Evolutionary conservation across 2,113 vertebrate species (phyloP), one percentile per base, ranked within the genome.

Genomic region (Muntiacus reevesi): DNA sequence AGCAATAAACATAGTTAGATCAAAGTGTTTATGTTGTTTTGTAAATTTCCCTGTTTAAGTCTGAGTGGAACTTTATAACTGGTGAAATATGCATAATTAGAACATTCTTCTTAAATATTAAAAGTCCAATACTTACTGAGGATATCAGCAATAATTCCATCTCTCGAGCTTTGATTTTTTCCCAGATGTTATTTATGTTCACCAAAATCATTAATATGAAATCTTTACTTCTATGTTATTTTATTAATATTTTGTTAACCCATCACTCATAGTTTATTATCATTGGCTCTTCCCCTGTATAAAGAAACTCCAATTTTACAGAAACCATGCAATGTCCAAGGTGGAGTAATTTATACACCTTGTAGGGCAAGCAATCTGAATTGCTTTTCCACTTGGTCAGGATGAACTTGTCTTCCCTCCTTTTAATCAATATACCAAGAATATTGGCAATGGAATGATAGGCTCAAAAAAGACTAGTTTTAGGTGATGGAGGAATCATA

Each of bases 161-260:
- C 19, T 28, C 57, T 87, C 13, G 0, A 50, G 4, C 14, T 91
- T 55, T 93, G 3, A 25, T 62, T 84, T 93, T 43, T 28, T 89
- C 79, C n/a, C 45, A 96, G 10, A 89, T 96, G 86, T 96, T 83
- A 92, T 30, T 89, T 92, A 87, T 40, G 19, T 78, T 30, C 15
- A 94, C 17, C 3, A 47, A 87, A 96, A 93, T 93, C 2, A 93
- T 78, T 30, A 84, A 23, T 89, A 60, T 88, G 2, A 89, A 94
- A 79, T 50, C 25, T 74, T 85, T 93, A 87, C 8, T 93, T 94
- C 28, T 47, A 74, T 89, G 64, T 74, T 81, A 84, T 50, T 57
- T 95, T 94, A 85, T 50, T 89, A 50, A 76, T 3, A 83, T 85
- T 78, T 94, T 62, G 1, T 90, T 93, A 85, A 87, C 3, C 11